A percentile compares a stretch with the other conserved stretches of the same genome.
These are phyloP conservation scores for Xiphias gladius DNA, from an alignment of 2,113 vertebrate species.

Conservation along the genomic window DNA sequence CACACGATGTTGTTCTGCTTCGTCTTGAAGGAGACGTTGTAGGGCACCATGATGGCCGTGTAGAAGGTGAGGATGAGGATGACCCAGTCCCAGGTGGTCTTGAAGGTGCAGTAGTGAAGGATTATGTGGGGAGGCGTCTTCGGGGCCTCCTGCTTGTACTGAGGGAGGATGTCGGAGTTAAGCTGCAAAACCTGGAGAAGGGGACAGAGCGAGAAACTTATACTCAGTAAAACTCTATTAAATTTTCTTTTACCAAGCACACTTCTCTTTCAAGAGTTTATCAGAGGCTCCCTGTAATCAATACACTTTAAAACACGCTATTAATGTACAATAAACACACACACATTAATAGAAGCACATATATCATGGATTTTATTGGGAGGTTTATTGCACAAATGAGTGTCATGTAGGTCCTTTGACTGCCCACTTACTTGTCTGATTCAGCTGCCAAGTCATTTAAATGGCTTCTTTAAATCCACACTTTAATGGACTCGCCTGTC, in stretches of 20 bases:
- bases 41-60: slow-evolving; percentile 98
- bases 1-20: slow-evolving; percentile 98
- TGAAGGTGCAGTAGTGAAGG: slow-evolving; percentile 98
- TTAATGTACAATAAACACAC: no score
- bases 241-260: no score
- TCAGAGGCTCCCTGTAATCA: neutral
- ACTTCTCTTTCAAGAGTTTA: no score
- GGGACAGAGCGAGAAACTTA: neutral
- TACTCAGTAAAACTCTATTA: neutral
- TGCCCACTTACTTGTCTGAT: no score
- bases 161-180: slow-evolving; percentile 97
- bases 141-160: slow-evolving; percentile 98
- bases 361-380: no score
- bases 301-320: neutral
- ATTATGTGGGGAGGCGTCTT: slow-evolving; percentile 98
- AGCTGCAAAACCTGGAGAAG: slow-evolving; percentile 92
- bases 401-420: no score
- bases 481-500: neutral
- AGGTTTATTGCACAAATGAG: no score
- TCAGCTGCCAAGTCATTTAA: neutral
- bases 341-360: no score
- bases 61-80: slow-evolving; percentile 98
- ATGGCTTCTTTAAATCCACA: neutral
- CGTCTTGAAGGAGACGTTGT: slow-evolving; percentile 97
- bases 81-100: slow-evolving; percentile 99